Conservation (phyloP, 2,797 vertebrate genomes). For the Pogoniulus pusillus region DNA sequence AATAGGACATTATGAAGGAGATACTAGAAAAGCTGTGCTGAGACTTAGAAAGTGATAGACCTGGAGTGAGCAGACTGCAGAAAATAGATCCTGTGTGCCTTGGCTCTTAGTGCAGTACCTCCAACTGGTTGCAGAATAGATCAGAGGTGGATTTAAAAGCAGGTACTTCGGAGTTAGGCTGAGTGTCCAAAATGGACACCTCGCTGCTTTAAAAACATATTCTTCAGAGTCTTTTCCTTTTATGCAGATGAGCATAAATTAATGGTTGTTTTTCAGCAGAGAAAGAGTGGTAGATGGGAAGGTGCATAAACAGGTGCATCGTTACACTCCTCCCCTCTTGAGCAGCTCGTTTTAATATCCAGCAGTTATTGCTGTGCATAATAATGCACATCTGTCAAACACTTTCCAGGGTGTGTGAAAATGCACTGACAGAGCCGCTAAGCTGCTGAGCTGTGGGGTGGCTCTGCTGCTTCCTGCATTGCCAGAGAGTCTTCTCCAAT, state of each 20-base stretch:
- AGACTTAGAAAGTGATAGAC: not conserved
- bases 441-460: not conserved
- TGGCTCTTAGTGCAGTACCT: not conserved
- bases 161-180: fast-evolving
- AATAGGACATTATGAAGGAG: not conserved
- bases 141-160: not conserved
- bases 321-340: conserved; percentile 40
- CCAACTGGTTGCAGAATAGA: not conserved
- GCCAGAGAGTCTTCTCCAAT: conserved; percentile 8
- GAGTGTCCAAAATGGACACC: not conserved
- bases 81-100: not conserved
- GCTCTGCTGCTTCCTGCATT: conserved; percentile 9
- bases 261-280: conserved; percentile 10
- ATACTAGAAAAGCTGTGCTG: not conserved
- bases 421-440: conserved; percentile 50
- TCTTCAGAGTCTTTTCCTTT: not conserved
- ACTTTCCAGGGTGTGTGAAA: conserved; percentile 30
- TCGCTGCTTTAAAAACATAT: not conserved
- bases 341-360: conserved; percentile 45
- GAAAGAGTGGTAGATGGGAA: not conserved
- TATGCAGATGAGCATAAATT: conserved; percentile 19
- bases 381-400: conserved; percentile 73
- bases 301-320: conserved; percentile 50
- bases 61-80: not conserved
- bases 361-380: conserved; percentile 60